Base-by-base conservation (phyloP, 2,797 vertebrate species). In the Menidia menidia region DNA sequence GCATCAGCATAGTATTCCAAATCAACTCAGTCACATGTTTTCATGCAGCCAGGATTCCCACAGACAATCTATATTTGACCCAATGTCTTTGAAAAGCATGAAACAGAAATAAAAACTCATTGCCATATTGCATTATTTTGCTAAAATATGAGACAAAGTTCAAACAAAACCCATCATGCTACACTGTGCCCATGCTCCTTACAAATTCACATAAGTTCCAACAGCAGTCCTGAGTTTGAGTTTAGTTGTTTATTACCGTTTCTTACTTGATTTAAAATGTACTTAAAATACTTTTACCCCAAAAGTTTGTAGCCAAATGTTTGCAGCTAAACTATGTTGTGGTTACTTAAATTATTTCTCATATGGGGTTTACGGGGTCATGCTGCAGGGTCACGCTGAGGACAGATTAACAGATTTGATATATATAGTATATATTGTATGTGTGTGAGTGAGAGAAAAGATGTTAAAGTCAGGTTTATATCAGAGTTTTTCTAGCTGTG, bases 401-500 rank as follows among this genome's bases (percentile, higher is more conserved):
- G 57, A 15, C 1, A 12, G 6, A 12, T 7, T 7, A 39, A 51
- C 18, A 55, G 16, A n/a, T 15, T 51, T 31, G 6, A 41, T 57
- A 55, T 56, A 53, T 58, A 30, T 12, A 16, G 7, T 56, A 51
- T 50, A 16, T 51, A 53, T 10, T 73, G n/a, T 66, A 18, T 15
- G 13, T 39, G 25, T 14, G n/a, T 16, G 19, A 16, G 25, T 5
- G 44, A 30, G 32, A 68, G 48, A 15, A 63, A 61, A 9, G 42
- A 39, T 8, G 12, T 14, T 70, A 43, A 68, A 82, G 80, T 84
- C 77, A 82, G 76, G 75, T 77, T 82, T 70, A 65, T 68, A 53
- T 78, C 68, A 76, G 80, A 66, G 62, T 80, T 76, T 84, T 77
- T 89, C 88, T 89, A 82, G 76, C 87, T 88, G 86, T 89, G 87